Evolutionary conservation across 2,797 vertebrate genomes (phyloP), one percentile per base, ranked within the genome.

Genomic region (Fistularia commersonii): DNA sequence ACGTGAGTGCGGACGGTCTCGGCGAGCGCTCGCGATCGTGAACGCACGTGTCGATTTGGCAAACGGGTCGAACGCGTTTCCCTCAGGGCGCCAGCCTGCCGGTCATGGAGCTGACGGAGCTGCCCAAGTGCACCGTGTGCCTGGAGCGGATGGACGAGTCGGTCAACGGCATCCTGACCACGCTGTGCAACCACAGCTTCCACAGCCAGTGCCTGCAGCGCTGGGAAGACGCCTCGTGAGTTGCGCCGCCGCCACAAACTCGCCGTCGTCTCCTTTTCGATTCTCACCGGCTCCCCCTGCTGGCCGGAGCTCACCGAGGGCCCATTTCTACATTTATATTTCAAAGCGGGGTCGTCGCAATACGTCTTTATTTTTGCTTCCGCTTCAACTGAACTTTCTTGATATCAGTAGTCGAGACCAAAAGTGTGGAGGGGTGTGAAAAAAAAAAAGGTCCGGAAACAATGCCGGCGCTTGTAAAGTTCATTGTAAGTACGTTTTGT

Each of bases 71-170:
- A 8, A 1, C 37, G 6, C 4, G 6, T 42, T 42, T 42, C 14
- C 13, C 37, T 14, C 61, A 99, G 96, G 96, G 97, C 0, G 96
- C 96, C 86, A 98, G 97, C 69, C 88, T 99, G 66, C 97, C 97
- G 0, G 97, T 99, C 77, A 99, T 99, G 96, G 95, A 98, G 68
- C 86, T 99, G 79, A 99, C 94, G 0, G 97, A 99, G 87, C 90
- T 99, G 38, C 97, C 97, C 0, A 98, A 98, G 78, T 99, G 97
- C 85, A 99, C 94, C 0, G 96, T 99, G 82, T 98, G 97, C 76
- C 88, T 98, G 85, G 97, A 99, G 87, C 91, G 97, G 45, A 99
- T 99, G 97, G 97, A 99, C 0, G 97, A 99, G 83, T 98, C 97
- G 0, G 96, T 99, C 12, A 98, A 98, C 1, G 97, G 96, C 42